These are phyloP conservation scores for Dioctria rufipes DNA, from an alignment of 2,888 invertebrate species.

Conservation along the genomic window DNA sequence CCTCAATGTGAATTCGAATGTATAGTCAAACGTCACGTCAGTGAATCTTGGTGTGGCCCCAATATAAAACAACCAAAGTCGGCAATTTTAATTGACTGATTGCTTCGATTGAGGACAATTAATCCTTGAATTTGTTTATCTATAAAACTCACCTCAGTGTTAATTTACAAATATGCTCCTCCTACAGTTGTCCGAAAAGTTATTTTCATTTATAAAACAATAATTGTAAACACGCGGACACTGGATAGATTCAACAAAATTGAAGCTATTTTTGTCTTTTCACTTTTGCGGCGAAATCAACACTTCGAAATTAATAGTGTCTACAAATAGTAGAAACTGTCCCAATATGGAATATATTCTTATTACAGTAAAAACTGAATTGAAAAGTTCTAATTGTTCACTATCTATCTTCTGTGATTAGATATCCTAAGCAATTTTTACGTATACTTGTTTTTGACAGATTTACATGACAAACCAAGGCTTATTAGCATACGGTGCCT, in stretches of 20 bases:
- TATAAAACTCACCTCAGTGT: slow-evolving; percentile 9
- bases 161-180: not conserved
- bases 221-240: slow-evolving; percentile 29
- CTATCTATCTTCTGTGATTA: not conserved
- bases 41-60: not conserved
- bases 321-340: not conserved
- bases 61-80: not conserved
- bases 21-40: not conserved
- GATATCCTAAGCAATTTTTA: not conserved
- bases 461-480: not conserved
- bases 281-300: slow-evolving; percentile 7
- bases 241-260: not conserved
- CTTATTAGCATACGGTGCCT: not conserved
- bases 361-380: not conserved
- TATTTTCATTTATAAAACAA: not conserved
- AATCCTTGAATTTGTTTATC: not conserved
- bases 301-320: not conserved
- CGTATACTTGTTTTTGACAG: not conserved
- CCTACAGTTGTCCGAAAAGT: too few species aligned
- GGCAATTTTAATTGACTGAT: not conserved
- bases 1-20: not conserved
- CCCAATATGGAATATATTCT: not conserved
- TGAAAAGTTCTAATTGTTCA: not conserved
- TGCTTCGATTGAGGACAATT: not conserved
- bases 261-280: slow-evolving; percentile 38